Percentiles rank a stretch among this genome's conserved stretches.
phyloP scores from a whole-genome alignment of 2,113 vertebrate species.

The Saguinus midas region DNA sequence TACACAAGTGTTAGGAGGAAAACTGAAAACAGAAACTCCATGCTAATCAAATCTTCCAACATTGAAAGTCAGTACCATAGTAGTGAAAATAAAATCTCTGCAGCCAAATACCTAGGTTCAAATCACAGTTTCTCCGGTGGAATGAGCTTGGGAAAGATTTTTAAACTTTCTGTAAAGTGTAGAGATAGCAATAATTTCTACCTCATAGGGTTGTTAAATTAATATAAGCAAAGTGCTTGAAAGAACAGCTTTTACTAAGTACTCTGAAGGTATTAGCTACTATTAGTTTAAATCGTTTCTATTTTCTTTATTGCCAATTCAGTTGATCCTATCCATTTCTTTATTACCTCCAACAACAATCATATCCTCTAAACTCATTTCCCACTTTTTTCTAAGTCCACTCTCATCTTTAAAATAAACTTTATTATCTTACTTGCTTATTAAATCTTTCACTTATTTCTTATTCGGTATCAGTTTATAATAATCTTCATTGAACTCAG shows the following conservation, averaged over 20 bases:
- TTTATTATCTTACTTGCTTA: neutral
- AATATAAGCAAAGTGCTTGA: neutral
- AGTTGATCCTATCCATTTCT: neutral
- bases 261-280: neutral
- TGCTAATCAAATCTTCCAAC: neutral
- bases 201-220: neutral
- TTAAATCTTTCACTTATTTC: neutral
- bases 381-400: neutral
- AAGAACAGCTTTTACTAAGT: neutral
- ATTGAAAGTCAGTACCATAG: neutral
- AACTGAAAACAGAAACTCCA: neutral
- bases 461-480: neutral
- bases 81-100: neutral
- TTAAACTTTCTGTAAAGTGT: neutral
- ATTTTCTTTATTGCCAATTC: neutral
- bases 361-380: neutral
- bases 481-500: neutral
- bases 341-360: neutral
- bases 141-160: neutral
- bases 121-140: neutral
- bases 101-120: neutral
- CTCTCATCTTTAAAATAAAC: neutral
- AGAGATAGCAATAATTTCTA: neutral
- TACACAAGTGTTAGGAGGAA: neutral
- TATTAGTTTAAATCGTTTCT: neutral